Evolutionary conservation across 2,797 vertebrate genomes (phyloP).

Genomic region (Gobionotothen gibberifrons): DNA sequence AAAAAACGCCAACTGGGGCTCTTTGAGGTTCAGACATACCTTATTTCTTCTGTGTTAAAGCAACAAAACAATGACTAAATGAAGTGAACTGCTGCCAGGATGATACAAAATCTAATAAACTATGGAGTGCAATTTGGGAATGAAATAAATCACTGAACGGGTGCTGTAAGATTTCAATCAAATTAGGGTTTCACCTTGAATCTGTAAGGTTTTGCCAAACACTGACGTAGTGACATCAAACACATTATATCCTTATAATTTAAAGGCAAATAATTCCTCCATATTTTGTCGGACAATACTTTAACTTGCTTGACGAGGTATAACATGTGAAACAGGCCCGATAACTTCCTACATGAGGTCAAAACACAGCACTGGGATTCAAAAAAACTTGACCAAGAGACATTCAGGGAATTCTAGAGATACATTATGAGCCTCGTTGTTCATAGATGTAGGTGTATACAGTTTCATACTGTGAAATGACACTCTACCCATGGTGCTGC

Average conservation of each 20-base stretch:
- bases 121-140: background rate
- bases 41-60: background rate
- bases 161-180: background rate
- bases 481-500: constrained; percentile 41
- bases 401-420: constrained; percentile 37
- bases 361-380: background rate
- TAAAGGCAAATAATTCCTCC: constrained; percentile 11
- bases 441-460: constrained; percentile 39
- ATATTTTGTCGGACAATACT: constrained; percentile 16
- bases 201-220: background rate
- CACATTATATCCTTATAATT: constrained; percentile 1
- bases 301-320: background rate
- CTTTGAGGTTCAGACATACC: background rate
- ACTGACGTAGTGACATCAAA: constrained; percentile 3
- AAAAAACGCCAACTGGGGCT: background rate
- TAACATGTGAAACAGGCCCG: constrained; percentile 35
- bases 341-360: constrained; percentile 29
- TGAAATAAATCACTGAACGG: background rate
- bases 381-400: constrained; percentile 38
- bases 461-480: constrained; percentile 53
- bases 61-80: background rate
- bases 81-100: background rate
- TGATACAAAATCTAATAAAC: background rate
- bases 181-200: background rate
- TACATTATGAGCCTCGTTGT: constrained; percentile 44